Percentiles rank a stretch among this genome's conserved stretches.
Evolutionary conservation across 2,113 vertebrate genomes (phyloP).

Genomic region (Gymnorhina tibicen): DNA sequence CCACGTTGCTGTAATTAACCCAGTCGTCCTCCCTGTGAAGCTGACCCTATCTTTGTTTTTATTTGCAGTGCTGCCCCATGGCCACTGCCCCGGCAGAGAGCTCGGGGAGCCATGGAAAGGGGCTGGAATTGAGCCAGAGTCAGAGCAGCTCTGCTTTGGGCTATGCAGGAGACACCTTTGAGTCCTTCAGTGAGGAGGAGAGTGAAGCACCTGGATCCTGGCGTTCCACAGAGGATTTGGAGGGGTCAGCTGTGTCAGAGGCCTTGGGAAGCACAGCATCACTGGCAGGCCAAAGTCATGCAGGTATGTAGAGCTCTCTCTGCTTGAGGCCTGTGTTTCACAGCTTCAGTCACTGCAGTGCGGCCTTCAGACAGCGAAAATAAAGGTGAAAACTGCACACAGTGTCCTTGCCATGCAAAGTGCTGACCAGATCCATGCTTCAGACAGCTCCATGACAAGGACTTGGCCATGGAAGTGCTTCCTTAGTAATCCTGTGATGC

Average conservation of each 20-base stretch:
- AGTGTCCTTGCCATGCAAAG: neutral
- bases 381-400: fast-evolving
- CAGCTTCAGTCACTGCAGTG: neutral
- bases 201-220: neutral
- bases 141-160: neutral
- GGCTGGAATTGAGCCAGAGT: neutral
- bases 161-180: constrained; percentile 14
- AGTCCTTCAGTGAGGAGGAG: neutral
- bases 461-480: neutral
- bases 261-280: fast-evolving
- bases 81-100: neutral
- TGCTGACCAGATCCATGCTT: neutral
- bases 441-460: neutral
- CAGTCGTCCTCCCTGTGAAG: neutral
- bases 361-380: neutral
- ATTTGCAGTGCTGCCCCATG: neutral
- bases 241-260: neutral
- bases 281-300: neutral
- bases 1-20: neutral
- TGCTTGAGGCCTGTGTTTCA: neutral
- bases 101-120: neutral
- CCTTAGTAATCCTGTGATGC: neutral
- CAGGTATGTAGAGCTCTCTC: neutral
- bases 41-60: neutral
- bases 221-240: neutral